Conservation (phyloP, 2,797 vertebrate genomes). For the Pogonophryne albipinna region DNA sequence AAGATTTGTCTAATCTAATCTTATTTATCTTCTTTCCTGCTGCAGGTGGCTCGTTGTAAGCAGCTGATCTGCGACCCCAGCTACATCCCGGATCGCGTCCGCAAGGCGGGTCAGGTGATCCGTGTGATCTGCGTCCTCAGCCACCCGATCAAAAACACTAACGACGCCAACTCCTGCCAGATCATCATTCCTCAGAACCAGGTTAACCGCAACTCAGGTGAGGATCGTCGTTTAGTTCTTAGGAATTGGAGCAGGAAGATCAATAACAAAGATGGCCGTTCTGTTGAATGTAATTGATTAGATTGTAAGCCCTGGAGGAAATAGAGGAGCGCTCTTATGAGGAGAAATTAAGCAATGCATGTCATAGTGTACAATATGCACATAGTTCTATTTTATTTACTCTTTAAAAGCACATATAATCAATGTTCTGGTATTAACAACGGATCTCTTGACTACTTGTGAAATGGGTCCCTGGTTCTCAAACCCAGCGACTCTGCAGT, state of each 20-base stretch:
- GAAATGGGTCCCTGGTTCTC: not conserved
- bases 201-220: slow-evolving; percentile 94
- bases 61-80: slow-evolving; percentile 96
- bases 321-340: not conserved
- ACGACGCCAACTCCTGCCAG: slow-evolving; percentile 94
- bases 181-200: slow-evolving; percentile 97
- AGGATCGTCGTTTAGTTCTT: slow-evolving; percentile 17
- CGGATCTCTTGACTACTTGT: slow-evolving; percentile 1
- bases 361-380: not conserved
- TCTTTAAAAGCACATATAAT: slow-evolving; percentile 2
- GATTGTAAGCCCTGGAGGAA: not conserved
- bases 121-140: slow-evolving; percentile 93
- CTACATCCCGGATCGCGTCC: slow-evolving; percentile 90
- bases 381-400: not conserved
- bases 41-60: slow-evolving; percentile 93
- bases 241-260: not conserved
- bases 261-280: not conserved
- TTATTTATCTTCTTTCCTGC: not conserved
- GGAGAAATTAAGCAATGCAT: not conserved
- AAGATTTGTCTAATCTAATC: too few relatives aligned
- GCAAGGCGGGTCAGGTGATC: slow-evolving; percentile 92
- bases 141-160: slow-evolving; percentile 94
- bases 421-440: not conserved
- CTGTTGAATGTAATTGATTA: not conserved
- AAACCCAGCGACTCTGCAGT: not conserved